Conservation (phyloP, 2,113 vertebrate species). For the Ivindomyrus marchei region DNA sequence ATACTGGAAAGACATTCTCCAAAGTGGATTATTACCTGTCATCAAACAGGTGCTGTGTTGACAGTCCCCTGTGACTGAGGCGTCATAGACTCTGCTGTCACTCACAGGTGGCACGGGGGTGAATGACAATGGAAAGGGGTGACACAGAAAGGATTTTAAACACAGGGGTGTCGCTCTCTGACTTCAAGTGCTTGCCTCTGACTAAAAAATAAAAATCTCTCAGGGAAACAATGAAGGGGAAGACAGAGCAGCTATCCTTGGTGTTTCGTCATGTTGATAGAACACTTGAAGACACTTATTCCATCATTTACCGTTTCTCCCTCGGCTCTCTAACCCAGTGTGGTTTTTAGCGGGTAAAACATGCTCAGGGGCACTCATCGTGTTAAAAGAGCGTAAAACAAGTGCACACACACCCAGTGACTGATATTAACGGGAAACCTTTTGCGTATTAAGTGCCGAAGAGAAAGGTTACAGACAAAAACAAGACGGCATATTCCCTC, state of each 20-base stretch:
- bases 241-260: background rate
- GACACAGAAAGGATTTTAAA: background rate
- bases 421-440: background rate
- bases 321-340: background rate
- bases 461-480: background rate
- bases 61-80: background rate
- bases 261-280: background rate
- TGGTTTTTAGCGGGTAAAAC: background rate
- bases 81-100: background rate
- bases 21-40: conserved; percentile 3
- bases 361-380: background rate
- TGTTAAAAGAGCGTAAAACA: background rate
- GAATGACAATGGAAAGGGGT: background rate
- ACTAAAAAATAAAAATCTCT: background rate
- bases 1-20: background rate
- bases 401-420: background rate
- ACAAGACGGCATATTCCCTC: background rate
- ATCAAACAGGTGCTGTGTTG: background rate
- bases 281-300: background rate
- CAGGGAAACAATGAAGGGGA: background rate
- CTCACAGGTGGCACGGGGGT: background rate
- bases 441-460: background rate
- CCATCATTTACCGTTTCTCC: background rate
- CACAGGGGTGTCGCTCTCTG: background rate
- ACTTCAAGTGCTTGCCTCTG: background rate